Conservation (phyloP, 2,888 invertebrate genomes). For the Reticulitermes lucifugus region DNA sequence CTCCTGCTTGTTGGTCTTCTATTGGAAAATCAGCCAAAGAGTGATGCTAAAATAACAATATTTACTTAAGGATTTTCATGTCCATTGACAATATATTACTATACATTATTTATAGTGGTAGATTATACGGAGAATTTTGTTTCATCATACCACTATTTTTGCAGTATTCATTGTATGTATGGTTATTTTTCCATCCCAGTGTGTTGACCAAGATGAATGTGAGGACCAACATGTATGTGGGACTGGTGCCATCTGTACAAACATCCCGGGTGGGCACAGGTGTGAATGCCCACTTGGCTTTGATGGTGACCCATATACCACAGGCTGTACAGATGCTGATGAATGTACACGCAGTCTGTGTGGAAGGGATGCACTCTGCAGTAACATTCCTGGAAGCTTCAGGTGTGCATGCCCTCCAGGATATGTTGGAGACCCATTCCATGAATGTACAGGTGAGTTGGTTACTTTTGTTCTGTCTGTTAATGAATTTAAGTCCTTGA, state of each 20-base stretch:
- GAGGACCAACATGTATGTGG: conserved; percentile 79
- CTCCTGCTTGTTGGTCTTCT: too few relatives aligned
- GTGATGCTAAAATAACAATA: too few relatives aligned
- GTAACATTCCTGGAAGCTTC: conserved; percentile 82
- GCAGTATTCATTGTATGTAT: neutral
- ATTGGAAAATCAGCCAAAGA: too few relatives aligned
- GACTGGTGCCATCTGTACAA: conserved; percentile 81
- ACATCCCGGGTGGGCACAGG: conserved; percentile 82
- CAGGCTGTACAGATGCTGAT: conserved; percentile 79
- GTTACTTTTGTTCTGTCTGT: neutral
- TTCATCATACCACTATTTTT: too few relatives aligned
- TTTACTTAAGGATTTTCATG: too few relatives aligned
- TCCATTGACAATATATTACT: too few relatives aligned
- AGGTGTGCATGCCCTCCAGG: conserved; percentile 87
- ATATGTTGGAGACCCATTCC: conserved; percentile 82
- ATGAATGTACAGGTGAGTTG: conserved; percentile 79
- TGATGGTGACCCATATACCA: conserved; percentile 81
- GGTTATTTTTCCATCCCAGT: conserved; percentile 65
- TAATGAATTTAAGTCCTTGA: neutral
- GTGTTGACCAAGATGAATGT: conserved; percentile 89
- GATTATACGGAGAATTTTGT: too few relatives aligned
- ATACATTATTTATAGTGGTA: too few relatives aligned
- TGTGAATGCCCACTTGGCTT: conserved; percentile 88
- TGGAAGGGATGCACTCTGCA: conserved; percentile 83
- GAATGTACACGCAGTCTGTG: conserved; percentile 82